Base-by-base conservation (phyloP, 2,888 invertebrate species). In the Zygaena filipendulae region DNA sequence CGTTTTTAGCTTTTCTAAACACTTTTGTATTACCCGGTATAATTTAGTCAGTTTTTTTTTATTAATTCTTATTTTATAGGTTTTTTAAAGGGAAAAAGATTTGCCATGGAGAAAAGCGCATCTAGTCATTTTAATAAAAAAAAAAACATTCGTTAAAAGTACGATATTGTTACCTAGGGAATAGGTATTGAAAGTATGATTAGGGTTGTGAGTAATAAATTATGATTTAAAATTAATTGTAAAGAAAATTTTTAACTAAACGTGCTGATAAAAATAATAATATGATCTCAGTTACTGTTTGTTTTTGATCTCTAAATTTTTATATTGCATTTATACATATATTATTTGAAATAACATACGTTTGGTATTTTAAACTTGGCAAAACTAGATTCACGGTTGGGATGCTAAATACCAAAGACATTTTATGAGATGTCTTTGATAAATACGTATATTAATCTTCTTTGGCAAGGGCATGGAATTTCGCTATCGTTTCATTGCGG, bases 191-290 rank as follows among this genome's bases (percentile, higher is more conserved):
- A 53, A 49, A 48, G 53, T 59, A 63, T 58, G 67, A 68, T 69
- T 70, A 75, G 75, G 75, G 77, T 77, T 77, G 75, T 77, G 77
- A 77, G 59, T 59, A 59, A 68, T 60, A 68, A n/a, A 69, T 72
- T 68, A 70, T 70, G 66, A 50, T 66, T 55, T 62, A 16, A 16
- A 16, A 16, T 6, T 16, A 7, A 6, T 16, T 16, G 16, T 16
- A 16, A 16, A 16, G 7, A 16, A 6, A 16, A n/a, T n/a, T n/a
- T n/a, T n/a, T n/a, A n/a, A n/a, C n/a, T n/a, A n/a, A n/a, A n/a
- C n/a, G n/a, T n/a, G n/a, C n/a, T n/a, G n/a, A 16, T 16, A 7
- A 16, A 16, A 16, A 16, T 16, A 6, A 50, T 52, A 55, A 51
- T 54, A 50, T 53, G 57, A 77, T 77, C 74, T 77, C 74, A 70